Evolutionary conservation across 2,797 vertebrate genomes (phyloP).

Genomic region (Antrozous pallidus): DNA sequence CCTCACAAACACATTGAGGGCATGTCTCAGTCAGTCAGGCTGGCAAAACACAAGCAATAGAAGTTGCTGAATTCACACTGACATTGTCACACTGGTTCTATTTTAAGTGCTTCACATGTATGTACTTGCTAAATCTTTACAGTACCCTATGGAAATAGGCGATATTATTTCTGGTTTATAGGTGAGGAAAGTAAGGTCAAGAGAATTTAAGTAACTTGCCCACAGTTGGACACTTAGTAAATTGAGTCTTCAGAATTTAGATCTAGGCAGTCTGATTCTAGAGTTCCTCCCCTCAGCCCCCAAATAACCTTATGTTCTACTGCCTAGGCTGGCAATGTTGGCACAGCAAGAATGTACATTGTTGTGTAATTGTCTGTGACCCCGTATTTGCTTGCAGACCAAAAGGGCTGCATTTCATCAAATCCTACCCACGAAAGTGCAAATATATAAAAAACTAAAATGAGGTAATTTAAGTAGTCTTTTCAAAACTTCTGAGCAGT

Average conservation of each 20-base stretch:
- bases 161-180: background rate
- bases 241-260: constrained; percentile 6
- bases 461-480: background rate
- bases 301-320: background rate
- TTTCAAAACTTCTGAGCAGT: background rate
- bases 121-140: background rate
- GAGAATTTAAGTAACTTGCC: background rate
- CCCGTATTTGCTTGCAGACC: background rate
- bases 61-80: background rate
- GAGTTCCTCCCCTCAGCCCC: background rate
- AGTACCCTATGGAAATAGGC: background rate
- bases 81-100: background rate
- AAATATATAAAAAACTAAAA: background rate
- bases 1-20: background rate
- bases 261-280: background rate
- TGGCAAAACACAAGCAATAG: background rate
- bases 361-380: background rate
- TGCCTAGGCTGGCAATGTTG: background rate
- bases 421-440: background rate
- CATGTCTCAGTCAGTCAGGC: background rate
- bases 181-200: background rate
- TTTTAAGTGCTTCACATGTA: background rate
- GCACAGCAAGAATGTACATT: background rate
- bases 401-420: background rate
- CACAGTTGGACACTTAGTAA: background rate